Evolutionary conservation across 2,888 invertebrate species (phyloP), one percentile per base, ranked within the genome.

Genomic region (Apamea anceps): DNA sequence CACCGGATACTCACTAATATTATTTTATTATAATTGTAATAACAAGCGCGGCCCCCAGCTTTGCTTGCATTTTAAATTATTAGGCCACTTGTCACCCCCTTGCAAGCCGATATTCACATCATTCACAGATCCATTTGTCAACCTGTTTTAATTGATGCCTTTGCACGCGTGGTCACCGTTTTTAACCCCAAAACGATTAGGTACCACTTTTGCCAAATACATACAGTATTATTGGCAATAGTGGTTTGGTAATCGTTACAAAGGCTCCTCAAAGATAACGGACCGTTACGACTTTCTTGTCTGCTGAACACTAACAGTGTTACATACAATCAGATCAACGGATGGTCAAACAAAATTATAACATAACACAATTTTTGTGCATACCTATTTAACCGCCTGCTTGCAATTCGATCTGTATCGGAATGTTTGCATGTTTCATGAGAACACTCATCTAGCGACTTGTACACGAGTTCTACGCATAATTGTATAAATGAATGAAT

Each of bases 1-100:
- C 89, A 87, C 72, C 66, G 78, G 83, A 86, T 80, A 78, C 60
- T 66, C 37, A 68, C 74, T 32, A n/a, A 21, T 32, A 77, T 71
- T 75, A 80, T 75, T 57, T 60, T 82, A 77, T 63, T 72, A 42
- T 65, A 32, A 78, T 77, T 68, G n/a, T 57, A 48, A 66, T 60
- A 51, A 68, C 63, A 60, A 62, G 5, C 60, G n/a, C 5, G 2
- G n/a, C 25, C 18, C 42, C 45, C 15, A 37, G 32, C 28, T 79
- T 45, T 18, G 48, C 32, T 54, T 15, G 32, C 25, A 45, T 57
- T 13, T 67, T 42, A 4, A 13, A 28, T 62, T 32, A 32, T 70
- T 8, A 6, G 54, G 15, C 12, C 18, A 25, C 21, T 21, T 37
- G 15, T 42, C n/a, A 62, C 32, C 60, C 32, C 18, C 5, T 12